Conservation (phyloP, 2,888 invertebrate genomes). For the Augochlorella aurata region DNA sequence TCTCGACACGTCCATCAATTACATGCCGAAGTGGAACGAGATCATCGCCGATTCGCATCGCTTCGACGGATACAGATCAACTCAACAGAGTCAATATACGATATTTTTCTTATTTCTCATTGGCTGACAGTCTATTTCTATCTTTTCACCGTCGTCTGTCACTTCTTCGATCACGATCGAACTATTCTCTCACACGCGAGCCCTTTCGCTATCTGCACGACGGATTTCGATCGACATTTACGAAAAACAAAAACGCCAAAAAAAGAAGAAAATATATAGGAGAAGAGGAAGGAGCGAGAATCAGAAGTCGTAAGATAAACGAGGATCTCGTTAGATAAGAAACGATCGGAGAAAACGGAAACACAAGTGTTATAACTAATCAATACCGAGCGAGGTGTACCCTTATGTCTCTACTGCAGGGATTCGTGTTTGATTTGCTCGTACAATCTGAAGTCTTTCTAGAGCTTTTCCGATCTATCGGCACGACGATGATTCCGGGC, state of each 20-base stretch:
- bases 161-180: slow-evolving; percentile 32
- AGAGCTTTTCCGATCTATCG: slow-evolving; percentile 47
- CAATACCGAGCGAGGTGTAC: slow-evolving; percentile 36
- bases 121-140: slow-evolving; percentile 61
- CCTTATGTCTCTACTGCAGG: slow-evolving; percentile 28
- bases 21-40: slow-evolving; percentile 3
- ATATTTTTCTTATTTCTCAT: slow-evolving; percentile 75
- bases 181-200: slow-evolving; percentile 22
- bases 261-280: neutral
- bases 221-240: slow-evolving; percentile 40
- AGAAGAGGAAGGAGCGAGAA: neutral
- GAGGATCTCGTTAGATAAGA: slow-evolving; percentile 7
- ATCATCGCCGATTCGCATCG: slow-evolving; percentile 55
- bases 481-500: slow-evolving; percentile 30
- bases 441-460: slow-evolving; percentile 58
- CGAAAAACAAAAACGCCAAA: neutral
- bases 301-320: slow-evolving; percentile 5
- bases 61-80: slow-evolving; percentile 65
- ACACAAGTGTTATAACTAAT: slow-evolving; percentile 20
- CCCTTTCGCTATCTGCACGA: slow-evolving; percentile 31
- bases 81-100: slow-evolving; percentile 64
- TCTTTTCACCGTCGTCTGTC: slow-evolving; percentile 54
- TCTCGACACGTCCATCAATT: slow-evolving; percentile 31
- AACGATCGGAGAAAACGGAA: slow-evolving; percentile 1
- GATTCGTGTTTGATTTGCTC: slow-evolving; percentile 58